phyloP scores from a whole-genome alignment of 2,888 invertebrate species.

The Stictocephala bisonia region DNA sequence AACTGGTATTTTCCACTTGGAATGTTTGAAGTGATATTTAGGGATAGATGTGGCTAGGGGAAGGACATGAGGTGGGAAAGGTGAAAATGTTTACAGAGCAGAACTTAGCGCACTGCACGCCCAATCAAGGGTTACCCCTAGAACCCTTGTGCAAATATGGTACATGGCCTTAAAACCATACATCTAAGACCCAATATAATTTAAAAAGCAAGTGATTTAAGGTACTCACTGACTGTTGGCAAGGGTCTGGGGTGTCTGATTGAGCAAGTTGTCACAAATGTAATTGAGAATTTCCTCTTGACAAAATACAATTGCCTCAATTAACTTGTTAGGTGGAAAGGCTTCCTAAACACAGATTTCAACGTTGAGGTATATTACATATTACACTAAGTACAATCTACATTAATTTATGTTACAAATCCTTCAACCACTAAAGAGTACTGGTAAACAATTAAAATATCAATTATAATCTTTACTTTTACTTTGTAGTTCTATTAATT shows the following conservation, averaged over 20 bases:
- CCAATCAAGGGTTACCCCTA: too few species aligned
- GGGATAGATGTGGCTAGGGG: too few species aligned
- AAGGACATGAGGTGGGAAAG: too few species aligned
- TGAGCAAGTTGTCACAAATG: constrained; percentile 76
- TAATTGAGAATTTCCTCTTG: constrained; percentile 82
- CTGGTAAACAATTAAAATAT: too few species aligned
- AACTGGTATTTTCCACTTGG: too few species aligned
- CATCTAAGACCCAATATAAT: background rate
- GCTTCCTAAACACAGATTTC: constrained; percentile 77
- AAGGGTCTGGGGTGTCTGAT: constrained; percentile 70
- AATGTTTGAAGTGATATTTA: too few species aligned
- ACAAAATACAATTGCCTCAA: constrained; percentile 84
- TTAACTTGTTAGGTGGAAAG: constrained; percentile 81
- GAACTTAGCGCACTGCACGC: too few species aligned
- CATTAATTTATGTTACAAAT: too few species aligned
- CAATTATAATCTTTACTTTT: too few species aligned
- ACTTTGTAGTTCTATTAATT: too few species aligned
- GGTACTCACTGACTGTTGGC: constrained; percentile 66
- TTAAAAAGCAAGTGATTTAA: background rate
- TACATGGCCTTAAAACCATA: background rate
- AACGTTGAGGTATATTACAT: constrained; percentile 54
- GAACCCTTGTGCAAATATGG: background rate
- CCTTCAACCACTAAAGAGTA: too few species aligned
- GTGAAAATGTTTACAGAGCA: too few species aligned
- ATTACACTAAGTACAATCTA: constrained; percentile 43